phyloP scores from a whole-genome alignment of 2,113 vertebrate genomes.

The Brachionichthys hirsutus region DNA sequence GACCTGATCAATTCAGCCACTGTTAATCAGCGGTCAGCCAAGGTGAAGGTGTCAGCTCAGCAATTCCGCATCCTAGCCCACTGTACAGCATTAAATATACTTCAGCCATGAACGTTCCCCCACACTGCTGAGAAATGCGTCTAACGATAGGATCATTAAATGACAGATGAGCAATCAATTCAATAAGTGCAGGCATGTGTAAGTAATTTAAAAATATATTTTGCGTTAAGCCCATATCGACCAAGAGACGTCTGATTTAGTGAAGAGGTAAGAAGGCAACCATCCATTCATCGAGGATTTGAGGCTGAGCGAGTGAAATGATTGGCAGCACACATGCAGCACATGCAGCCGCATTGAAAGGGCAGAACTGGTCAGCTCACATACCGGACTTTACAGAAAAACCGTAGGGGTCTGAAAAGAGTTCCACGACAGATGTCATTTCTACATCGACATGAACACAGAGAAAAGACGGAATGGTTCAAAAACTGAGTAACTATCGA shows the following conservation, averaged over 20 bases:
- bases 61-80: conserved; percentile 2
- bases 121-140: conserved; percentile 6
- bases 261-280: conserved; percentile 21
- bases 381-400: conserved; percentile 83
- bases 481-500: conserved; percentile 42
- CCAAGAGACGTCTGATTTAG: conserved; percentile 18
- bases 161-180: conserved; percentile 21
- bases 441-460: conserved; percentile 77
- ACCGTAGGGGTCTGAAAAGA: conserved; percentile 79
- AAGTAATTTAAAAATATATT: conserved; percentile 7
- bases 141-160: conserved; percentile 12
- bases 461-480: conserved; percentile 67
- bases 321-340: conserved; percentile 66
- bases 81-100: conserved; percentile 12
- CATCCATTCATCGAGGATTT: conserved; percentile 29
- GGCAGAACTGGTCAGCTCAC: conserved; percentile 71
- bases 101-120: conserved; percentile 32
- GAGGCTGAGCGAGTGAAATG: conserved; percentile 36
- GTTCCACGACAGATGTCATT: conserved; percentile 79
- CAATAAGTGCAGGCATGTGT: conserved; percentile 6
- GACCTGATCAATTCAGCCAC: conserved; percentile 23
- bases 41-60: conserved; percentile 15
- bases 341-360: conserved; percentile 61
- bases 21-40: conserved; percentile 17
- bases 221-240: conserved; percentile 20